phyloP scores from a whole-genome alignment of 2,888 invertebrate genomes.

The Arrhopalites spinosus region DNA sequence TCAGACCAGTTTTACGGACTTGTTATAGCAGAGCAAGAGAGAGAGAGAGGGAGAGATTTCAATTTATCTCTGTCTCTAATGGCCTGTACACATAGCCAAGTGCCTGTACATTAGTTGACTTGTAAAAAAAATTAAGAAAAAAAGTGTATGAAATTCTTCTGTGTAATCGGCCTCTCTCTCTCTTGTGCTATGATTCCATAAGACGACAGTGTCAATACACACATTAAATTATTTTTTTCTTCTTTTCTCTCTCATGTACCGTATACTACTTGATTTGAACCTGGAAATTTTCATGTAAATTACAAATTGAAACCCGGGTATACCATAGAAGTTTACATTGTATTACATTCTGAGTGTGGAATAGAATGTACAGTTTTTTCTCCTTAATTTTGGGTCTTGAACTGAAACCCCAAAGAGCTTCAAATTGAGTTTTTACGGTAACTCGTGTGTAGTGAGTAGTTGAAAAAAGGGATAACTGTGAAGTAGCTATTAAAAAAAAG shows the following conservation, averaged over 20 bases:
- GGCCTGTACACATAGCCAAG: background rate
- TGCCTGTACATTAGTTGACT: background rate
- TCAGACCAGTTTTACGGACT: conserved; percentile 28
- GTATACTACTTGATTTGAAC: no score
- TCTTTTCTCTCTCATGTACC: no score
- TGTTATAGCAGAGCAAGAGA: conserved; percentile 17
- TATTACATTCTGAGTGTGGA: background rate
- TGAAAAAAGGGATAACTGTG: background rate
- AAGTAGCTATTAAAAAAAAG: background rate
- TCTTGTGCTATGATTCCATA: background rate
- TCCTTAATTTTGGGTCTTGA: no score
- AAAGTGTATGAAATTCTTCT: background rate
- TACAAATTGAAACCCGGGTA: no score
- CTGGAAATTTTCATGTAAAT: no score
- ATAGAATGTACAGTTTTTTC: background rate
- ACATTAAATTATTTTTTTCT: no score
- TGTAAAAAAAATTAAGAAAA: no score
- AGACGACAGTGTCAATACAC: no score
- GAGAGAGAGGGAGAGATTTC: no score
- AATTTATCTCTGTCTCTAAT: conserved; percentile 28
- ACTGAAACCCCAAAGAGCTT: no score
- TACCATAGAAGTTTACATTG: no score
- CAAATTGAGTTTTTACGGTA: no score
- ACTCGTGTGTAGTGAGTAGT: background rate
- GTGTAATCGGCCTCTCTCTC: background rate